These are phyloP conservation scores for Embiotoca jacksoni DNA, from an alignment of 2,113 vertebrate genomes.

Conservation along the genomic window DNA sequence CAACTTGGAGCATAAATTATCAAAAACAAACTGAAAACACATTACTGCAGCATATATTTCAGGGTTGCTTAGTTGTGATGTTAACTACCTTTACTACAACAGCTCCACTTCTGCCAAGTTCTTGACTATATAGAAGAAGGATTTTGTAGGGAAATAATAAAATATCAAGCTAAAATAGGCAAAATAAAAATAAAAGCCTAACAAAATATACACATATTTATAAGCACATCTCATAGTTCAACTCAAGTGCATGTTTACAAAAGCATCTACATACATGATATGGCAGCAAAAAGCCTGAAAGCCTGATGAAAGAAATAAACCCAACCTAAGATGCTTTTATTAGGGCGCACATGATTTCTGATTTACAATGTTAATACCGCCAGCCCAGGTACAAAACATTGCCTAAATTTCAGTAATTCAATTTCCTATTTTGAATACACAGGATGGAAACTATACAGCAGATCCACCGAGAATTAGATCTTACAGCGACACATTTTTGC, in stretches of 20 bases:
- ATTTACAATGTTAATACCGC: conserved; percentile 50
- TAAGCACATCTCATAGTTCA: conserved; percentile 76
- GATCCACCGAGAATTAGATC: conserved; percentile 62
- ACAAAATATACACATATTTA: conserved; percentile 81
- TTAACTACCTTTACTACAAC: conserved; percentile 86
- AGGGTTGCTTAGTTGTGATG: conserved; percentile 87
- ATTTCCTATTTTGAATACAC: conserved; percentile 62
- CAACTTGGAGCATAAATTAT: conserved; percentile 85
- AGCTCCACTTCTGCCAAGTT: conserved; percentile 84
- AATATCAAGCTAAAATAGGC: conserved; percentile 66
- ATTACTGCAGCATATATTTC: conserved; percentile 87
- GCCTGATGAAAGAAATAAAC: conserved; percentile 49
- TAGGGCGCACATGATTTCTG: conserved; percentile 48
- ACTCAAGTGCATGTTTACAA: conserved; percentile 79
- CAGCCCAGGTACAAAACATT: conserved; percentile 33
- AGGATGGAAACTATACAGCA: conserved; percentile 70
- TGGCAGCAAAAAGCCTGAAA: conserved; percentile 76
- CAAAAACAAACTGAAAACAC: conserved; percentile 78
- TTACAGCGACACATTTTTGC: conserved; percentile 41
- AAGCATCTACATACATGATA: conserved; percentile 79
- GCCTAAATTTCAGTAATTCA: conserved; percentile 57
- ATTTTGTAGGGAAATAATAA: conserved; percentile 70
- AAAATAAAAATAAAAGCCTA: conserved; percentile 55
- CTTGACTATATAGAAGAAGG: conserved; percentile 65
- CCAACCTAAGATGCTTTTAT: conserved; percentile 47